Conservation (phyloP, 1,140 invertebrate genomes). For the Papilio helenus region DNA sequence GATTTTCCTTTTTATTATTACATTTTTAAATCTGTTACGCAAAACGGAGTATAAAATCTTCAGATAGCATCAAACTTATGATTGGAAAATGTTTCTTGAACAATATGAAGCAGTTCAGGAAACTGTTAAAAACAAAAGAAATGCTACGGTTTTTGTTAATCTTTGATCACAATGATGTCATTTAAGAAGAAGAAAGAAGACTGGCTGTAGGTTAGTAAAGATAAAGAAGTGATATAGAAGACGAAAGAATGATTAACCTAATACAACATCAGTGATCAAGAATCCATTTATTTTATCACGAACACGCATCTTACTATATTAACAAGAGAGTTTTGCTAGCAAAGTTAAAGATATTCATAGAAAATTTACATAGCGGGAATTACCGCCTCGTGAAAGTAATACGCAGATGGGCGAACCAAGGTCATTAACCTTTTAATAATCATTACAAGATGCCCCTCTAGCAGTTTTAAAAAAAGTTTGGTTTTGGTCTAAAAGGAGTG, state of each 20-base stretch:
- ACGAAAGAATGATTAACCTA: too few relatives aligned
- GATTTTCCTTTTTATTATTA: slow-evolving; percentile 44
- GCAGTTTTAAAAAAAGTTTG: background rate
- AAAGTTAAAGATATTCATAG: background rate
- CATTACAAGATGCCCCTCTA: background rate
- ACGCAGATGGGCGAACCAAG: slow-evolving; percentile 16
- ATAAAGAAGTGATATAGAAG: too few relatives aligned
- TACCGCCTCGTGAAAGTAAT: slow-evolving; percentile 1
- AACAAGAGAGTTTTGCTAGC: background rate
- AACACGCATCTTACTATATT: background rate
- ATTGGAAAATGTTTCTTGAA: background rate
- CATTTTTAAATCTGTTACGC: slow-evolving; percentile 29
- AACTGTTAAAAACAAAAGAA: too few relatives aligned
- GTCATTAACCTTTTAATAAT: slow-evolving; percentile 29
- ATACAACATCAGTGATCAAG: background rate
- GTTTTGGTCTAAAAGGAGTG: background rate
- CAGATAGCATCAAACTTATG: background rate
- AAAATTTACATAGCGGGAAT: slow-evolving; percentile 13
- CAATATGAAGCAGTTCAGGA: background rate
- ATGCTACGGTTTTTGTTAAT: too few relatives aligned
- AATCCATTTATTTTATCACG: background rate
- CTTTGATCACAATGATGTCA: too few relatives aligned
- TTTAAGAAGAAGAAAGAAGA: too few relatives aligned
- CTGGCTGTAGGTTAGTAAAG: too few relatives aligned
- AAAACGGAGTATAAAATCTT: slow-evolving; percentile 15